Conservation (phyloP, 2,113 vertebrate genomes). For the Equus quagga region DNA sequence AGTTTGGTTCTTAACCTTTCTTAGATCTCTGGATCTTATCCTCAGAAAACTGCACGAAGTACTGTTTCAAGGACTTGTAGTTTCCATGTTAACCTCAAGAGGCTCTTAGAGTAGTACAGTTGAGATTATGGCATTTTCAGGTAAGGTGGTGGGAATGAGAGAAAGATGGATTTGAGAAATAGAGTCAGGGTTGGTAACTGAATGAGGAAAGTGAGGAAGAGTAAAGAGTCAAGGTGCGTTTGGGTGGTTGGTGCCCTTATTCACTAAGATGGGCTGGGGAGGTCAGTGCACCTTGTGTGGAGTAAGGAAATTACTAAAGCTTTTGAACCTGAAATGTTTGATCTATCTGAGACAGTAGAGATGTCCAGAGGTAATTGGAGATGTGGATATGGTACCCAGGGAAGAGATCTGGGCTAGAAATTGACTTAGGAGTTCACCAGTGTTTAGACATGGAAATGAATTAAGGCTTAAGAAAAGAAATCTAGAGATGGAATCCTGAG, state of each 20-base stretch:
- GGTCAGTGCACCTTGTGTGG: background rate
- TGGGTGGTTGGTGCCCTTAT: background rate
- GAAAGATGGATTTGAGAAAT: background rate
- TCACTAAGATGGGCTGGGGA: background rate
- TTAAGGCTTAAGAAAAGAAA: background rate
- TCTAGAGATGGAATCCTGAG: background rate
- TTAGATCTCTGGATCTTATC: background rate
- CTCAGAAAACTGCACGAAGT: background rate
- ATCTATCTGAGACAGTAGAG: background rate
- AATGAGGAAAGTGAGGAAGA: background rate
- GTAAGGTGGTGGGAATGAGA: background rate
- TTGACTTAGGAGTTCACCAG: background rate
- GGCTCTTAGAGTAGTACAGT: background rate
- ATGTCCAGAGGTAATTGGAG: background rate
- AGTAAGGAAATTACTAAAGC: background rate
- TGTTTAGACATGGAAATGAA: background rate
- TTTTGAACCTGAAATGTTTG: background rate
- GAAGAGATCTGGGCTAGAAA: background rate
- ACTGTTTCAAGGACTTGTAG: background rate
- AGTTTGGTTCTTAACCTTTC: background rate
- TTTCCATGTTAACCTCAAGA: background rate
- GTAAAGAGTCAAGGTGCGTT: background rate
- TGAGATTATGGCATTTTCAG: background rate
- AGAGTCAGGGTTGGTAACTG: background rate
- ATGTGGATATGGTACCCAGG: background rate